Conservation (phyloP, 30 jellyfish, hydroid and myxozoan species). For the Phacellophora camtschatica region DNA sequence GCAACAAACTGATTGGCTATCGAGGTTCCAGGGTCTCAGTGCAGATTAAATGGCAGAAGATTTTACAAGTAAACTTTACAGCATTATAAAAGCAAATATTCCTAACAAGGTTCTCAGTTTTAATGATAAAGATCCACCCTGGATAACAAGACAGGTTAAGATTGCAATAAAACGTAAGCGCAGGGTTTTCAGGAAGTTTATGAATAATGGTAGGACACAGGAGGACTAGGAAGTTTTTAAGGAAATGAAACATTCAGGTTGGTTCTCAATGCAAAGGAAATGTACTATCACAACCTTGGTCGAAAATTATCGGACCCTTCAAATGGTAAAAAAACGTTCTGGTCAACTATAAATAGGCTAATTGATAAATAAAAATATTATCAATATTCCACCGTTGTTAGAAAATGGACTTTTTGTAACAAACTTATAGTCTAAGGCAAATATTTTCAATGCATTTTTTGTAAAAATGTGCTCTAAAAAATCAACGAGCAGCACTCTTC, state of each 20-base stretch:
- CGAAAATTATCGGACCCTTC: conserved; percentile 34
- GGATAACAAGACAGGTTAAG: conserved; percentile 16
- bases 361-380: not conserved
- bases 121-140: not conserved
- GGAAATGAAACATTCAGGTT: conserved; percentile 26
- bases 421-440: conserved; percentile 33
- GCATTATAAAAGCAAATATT: not conserved
- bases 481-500: conserved; percentile 40
- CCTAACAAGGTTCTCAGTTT: not conserved
- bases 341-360: conserved; percentile 35
- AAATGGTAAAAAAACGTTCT: conserved; percentile 10
- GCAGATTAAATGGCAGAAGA: conserved; percentile 8
- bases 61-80: not conserved
- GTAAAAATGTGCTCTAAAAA: conserved; percentile 19
- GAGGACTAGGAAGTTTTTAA: conserved; percentile 19
- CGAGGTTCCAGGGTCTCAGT: conserved; percentile 11
- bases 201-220: conserved; percentile 25
- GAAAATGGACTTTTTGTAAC: conserved; percentile 35
- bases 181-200: conserved; percentile 15
- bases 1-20: conserved; percentile 26
- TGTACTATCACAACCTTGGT: conserved; percentile 25
- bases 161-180: conserved; percentile 38
- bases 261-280: conserved; percentile 39
- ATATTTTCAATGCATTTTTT: conserved; percentile 25
- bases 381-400: conserved; percentile 5